A percentile compares a stretch with the other conserved stretches of the same genome.
Conservation (phyloP, 2,797 vertebrate genomes). For the Lagocephalus sceleratus region DNA sequence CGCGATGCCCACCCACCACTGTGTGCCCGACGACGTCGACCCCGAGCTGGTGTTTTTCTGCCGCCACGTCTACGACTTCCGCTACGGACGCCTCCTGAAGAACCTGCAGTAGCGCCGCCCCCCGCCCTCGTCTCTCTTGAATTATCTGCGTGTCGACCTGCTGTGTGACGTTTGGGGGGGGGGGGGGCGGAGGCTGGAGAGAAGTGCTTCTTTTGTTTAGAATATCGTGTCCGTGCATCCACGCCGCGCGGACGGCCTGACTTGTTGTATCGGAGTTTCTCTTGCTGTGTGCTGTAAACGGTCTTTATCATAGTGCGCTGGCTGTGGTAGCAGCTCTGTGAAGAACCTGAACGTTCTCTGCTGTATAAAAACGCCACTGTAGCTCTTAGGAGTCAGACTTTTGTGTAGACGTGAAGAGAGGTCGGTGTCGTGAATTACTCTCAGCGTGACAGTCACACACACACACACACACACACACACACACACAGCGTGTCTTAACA, state of each 20-base stretch:
- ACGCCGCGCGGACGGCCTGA: constrained; percentile 36
- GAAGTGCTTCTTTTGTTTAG: constrained; percentile 43
- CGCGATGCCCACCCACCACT: constrained; percentile 90
- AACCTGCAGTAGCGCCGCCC: constrained; percentile 88
- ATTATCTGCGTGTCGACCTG: constrained; percentile 28
- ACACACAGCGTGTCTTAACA: constrained; percentile 19
- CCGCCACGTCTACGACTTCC: constrained; percentile 98
- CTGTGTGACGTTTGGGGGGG: constrained; percentile 33
- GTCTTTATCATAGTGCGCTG: constrained; percentile 34
- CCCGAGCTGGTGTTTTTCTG: constrained; percentile 96
- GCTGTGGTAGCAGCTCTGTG: constrained; percentile 54
- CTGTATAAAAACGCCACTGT: constrained; percentile 66
- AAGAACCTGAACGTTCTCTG: constrained; percentile 52
- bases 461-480: constrained; percentile 3
- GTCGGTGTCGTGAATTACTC: constrained; percentile 40
- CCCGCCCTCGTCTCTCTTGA: constrained; percentile 21
- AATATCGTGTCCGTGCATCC: constrained; percentile 28
- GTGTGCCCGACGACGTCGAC: constrained; percentile 91
- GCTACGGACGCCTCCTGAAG: constrained; percentile 96
- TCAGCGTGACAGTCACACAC: constrained; percentile 28
- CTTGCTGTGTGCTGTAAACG: constrained; percentile 30
- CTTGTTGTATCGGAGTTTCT: constrained; percentile 34
- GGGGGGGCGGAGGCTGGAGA: constrained; percentile 30
- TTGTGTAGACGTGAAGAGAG: constrained; percentile 43
- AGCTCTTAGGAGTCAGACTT: constrained; percentile 62